A percentile compares a stretch with the other conserved stretches of the same genome.
phyloP scores from a whole-genome alignment of 2,797 vertebrate species.

The Falco peregrinus region DNA sequence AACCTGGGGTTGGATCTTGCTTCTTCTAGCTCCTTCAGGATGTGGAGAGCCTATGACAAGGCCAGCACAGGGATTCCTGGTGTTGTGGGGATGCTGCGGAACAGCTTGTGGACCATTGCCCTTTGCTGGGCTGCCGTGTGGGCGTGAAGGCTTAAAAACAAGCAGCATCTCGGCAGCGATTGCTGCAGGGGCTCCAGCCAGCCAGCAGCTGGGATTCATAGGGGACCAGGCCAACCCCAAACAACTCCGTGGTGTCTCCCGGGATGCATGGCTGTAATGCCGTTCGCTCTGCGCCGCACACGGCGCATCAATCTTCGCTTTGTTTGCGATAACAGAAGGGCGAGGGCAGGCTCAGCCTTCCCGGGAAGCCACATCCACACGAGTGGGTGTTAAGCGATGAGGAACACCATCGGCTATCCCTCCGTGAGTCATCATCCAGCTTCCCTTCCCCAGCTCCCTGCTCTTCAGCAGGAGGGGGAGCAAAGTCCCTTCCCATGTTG shows the following conservation, averaged over 20 bases:
- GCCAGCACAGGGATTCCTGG: background rate
- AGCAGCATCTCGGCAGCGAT: fast-evolving
- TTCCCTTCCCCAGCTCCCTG: background rate
- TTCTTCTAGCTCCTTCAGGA: background rate
- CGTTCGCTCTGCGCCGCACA: background rate
- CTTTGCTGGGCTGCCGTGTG: background rate
- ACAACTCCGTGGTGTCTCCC: fast-evolving
- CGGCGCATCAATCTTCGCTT: background rate
- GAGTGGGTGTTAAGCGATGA: background rate
- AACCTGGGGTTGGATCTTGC: background rate
- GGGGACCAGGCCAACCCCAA: background rate
- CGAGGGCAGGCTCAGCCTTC: background rate
- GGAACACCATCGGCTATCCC: fast-evolving
- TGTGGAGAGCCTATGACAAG: fast-evolving
- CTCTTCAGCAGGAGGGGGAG: background rate
- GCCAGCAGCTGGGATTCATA: background rate
- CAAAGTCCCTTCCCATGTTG: fast-evolving
- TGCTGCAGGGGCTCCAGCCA: fast-evolving
- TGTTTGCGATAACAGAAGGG: background rate
- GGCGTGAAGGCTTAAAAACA: background rate
- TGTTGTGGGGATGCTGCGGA: fast-evolving
- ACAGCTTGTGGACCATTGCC: fast-evolving
- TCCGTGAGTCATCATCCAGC: fast-evolving
- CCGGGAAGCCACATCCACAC: background rate
- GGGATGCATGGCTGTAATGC: fast-evolving